phyloP scores from a whole-genome alignment of 2,888 invertebrate species.

The Platypus cylindrus region DNA sequence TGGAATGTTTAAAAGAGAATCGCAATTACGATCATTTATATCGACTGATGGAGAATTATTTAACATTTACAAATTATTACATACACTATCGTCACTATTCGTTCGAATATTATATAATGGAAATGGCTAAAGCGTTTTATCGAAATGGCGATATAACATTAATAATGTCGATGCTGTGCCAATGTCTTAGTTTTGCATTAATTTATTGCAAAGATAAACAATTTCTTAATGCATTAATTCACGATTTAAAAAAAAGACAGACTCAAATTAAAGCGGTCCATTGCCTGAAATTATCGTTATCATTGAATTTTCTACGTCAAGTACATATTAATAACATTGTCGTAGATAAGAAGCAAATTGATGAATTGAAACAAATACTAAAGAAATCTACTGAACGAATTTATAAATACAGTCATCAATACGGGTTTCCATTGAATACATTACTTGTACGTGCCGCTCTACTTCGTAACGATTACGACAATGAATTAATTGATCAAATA shows the following conservation, averaged over 20 bases:
- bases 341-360: background rate
- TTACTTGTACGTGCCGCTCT: constrained; percentile 23
- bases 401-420: constrained; percentile 1
- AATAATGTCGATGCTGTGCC: constrained; percentile 33
- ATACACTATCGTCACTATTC: constrained; percentile 38
- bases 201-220: constrained; percentile 34
- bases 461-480: constrained; percentile 29
- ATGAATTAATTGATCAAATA: constrained; percentile 23
- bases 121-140: constrained; percentile 30
- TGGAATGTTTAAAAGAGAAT: constrained; percentile 27
- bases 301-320: background rate
- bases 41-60: constrained; percentile 39
- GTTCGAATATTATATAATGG: constrained; percentile 36
- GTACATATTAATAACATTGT: background rate
- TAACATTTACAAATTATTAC: constrained; percentile 41
- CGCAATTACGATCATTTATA: constrained; percentile 27
- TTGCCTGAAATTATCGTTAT: constrained; percentile 36
- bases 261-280: constrained; percentile 33
- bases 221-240: too few relatives aligned
- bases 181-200: constrained; percentile 35
- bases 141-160: constrained; percentile 28
- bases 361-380: constrained; percentile 14
- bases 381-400: constrained; percentile 11
- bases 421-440: constrained; percentile 8
- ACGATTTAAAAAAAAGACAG: too few relatives aligned